phyloP scores from a whole-genome alignment of 2,113 vertebrate species.

The Scatophagus argus region DNA sequence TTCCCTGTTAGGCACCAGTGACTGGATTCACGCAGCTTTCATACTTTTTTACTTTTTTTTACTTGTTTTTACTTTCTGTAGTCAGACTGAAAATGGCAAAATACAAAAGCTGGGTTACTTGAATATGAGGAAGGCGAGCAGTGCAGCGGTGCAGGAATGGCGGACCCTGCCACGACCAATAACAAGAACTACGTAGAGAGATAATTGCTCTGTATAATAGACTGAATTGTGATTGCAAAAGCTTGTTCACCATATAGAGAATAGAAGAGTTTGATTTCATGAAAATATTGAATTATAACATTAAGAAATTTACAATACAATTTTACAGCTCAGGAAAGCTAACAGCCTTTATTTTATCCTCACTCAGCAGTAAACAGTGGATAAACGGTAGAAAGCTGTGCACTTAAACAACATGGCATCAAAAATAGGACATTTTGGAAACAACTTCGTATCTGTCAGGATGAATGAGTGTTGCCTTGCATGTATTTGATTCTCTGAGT shows the following conservation, averaged over 20 bases:
- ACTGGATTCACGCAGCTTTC: background rate
- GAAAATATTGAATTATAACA: background rate
- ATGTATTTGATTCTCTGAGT: no score
- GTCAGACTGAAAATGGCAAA: background rate
- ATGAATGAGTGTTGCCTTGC: background rate
- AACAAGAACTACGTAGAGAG: no score
- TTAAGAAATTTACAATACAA: background rate
- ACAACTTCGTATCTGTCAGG: background rate
- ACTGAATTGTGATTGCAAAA: background rate
- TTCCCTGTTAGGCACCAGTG: background rate
- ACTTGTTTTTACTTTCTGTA: no score
- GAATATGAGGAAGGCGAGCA: background rate
- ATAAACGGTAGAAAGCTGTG: background rate
- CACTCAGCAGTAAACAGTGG: background rate
- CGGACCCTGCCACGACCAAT: background rate
- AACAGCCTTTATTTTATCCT: no score
- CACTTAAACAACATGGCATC: background rate
- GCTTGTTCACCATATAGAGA: background rate
- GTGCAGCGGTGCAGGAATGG: background rate
- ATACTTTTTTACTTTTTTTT: background rate
- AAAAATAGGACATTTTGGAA: background rate
- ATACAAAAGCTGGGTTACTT: background rate
- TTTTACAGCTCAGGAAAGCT: background rate
- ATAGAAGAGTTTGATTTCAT: background rate
- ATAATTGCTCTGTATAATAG: background rate